A percentile compares a stretch with the other conserved stretches of the same genome.
These are phyloP conservation scores for Acridotheres tristis DNA, from an alignment of 2,797 vertebrate genomes.

Conservation along the genomic window DNA sequence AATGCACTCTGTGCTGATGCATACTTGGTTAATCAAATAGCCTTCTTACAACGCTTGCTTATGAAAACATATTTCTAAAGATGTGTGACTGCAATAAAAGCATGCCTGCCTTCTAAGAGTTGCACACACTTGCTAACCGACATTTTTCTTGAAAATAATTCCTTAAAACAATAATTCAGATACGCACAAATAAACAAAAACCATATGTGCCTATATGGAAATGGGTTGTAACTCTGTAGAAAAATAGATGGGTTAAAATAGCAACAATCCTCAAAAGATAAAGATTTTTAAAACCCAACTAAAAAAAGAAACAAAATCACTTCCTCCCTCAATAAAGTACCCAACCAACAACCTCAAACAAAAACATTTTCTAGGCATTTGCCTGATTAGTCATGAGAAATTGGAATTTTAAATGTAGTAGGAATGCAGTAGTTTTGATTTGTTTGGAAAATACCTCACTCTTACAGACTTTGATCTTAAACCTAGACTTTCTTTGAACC, in stretches of 20 bases:
- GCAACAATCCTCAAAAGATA: background rate
- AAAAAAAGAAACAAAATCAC: background rate
- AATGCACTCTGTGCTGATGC: constrained; percentile 31
- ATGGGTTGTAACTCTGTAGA: background rate
- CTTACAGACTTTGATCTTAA: background rate
- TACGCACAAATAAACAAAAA: background rate
- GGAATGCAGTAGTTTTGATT: background rate
- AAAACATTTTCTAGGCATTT: background rate
- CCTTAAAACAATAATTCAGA: background rate
- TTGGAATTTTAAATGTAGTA: background rate
- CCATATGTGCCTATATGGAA: background rate
- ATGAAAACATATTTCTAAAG: constrained; percentile 66
- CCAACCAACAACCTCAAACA: background rate
- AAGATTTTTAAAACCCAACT: background rate
- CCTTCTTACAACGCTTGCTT: constrained; percentile 37
- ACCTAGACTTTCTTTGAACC: background rate
- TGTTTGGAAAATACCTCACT: background rate
- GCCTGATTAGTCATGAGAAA: background rate
- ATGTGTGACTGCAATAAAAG: constrained; percentile 60
- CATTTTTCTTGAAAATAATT: background rate
- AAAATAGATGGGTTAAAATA: background rate
- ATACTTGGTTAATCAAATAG: constrained; percentile 28
- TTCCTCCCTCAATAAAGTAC: background rate
- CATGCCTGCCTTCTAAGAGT: background rate
- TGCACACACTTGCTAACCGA: rapidly evolving